Conservation (phyloP, 2,888 invertebrate species). For the Oasisia sp. region DNA sequence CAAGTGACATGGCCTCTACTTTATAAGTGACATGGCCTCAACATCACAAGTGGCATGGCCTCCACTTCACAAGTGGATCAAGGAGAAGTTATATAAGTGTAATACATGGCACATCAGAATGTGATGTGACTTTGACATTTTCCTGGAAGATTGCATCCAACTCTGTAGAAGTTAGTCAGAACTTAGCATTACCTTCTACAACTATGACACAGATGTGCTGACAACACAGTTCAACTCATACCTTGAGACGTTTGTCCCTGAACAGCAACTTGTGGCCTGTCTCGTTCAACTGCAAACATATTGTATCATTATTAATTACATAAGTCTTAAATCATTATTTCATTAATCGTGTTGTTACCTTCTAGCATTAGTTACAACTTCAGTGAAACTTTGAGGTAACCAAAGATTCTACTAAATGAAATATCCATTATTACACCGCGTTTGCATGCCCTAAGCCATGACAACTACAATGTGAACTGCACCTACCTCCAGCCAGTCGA, state of each 20-base stretch:
- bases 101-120: not conserved
- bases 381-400: not conserved
- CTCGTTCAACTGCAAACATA: slow-evolving; percentile 77
- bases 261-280: slow-evolving; percentile 89
- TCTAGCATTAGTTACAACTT: not conserved
- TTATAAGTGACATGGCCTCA: too few relatives aligned
- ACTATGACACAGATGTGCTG: not conserved
- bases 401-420: not conserved
- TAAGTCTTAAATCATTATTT: too few relatives aligned
- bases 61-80: too few relatives aligned
- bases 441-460: not conserved
- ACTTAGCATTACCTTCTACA: not conserved
- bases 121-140: not conserved
- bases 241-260: slow-evolving; percentile 83
- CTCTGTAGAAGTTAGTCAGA: not conserved
- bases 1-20: too few relatives aligned
- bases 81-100: too few relatives aligned
- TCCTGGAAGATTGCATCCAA: not conserved
- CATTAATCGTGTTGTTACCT: not conserved
- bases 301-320: not conserved
- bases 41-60: too few relatives aligned
- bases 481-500: slow-evolving; percentile 90
- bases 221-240: slow-evolving; percentile 56
- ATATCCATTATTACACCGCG: not conserved
- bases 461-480: not conserved